Percentiles rank a stretch among this genome's conserved stretches.
Evolutionary conservation across 1,140 invertebrate species (phyloP).

Genomic region (Dinoponera quadriceps): DNA sequence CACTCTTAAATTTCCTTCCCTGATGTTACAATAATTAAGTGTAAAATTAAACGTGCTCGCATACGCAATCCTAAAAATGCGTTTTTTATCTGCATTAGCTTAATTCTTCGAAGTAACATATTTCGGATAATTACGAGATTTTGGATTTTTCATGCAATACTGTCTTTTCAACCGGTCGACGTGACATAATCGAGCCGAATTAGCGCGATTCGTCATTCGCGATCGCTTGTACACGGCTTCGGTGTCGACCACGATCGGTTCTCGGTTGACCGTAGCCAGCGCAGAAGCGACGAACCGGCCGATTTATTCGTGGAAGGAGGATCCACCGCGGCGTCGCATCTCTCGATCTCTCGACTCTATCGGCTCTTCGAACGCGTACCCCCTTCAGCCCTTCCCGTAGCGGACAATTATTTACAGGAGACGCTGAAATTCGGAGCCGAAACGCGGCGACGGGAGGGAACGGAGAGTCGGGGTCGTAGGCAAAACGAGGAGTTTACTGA

Average conservation of each 20-base stretch:
- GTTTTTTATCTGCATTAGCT: neutral
- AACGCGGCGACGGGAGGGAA: constrained; percentile 66
- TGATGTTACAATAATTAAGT: constrained; percentile 6
- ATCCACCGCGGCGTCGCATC: constrained; percentile 67
- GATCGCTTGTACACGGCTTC: neutral
- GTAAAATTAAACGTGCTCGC: neutral
- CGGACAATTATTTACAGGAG: constrained; percentile 80
- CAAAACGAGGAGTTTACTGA: constrained; percentile 74
- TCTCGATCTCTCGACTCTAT: constrained; percentile 70
- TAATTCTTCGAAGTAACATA: neutral
- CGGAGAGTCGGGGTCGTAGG: constrained; percentile 30
- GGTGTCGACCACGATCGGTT: neutral
- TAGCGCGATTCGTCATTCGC: neutral
- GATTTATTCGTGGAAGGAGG: constrained; percentile 53
- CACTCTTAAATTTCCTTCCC: neutral
- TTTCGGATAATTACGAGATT: neutral
- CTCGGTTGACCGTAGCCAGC: neutral
- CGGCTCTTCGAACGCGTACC: constrained; percentile 15
- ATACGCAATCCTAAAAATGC: neutral
- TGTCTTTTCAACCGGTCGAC: neutral
- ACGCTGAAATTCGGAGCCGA: constrained; percentile 76
- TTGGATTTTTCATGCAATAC: neutral
- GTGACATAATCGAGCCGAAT: neutral
- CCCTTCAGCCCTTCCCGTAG: constrained; percentile 63
- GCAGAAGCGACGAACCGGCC: neutral